phyloP scores from a whole-genome alignment of 2,797 vertebrate genomes.

The Petrocephalus schoutedeni region DNA sequence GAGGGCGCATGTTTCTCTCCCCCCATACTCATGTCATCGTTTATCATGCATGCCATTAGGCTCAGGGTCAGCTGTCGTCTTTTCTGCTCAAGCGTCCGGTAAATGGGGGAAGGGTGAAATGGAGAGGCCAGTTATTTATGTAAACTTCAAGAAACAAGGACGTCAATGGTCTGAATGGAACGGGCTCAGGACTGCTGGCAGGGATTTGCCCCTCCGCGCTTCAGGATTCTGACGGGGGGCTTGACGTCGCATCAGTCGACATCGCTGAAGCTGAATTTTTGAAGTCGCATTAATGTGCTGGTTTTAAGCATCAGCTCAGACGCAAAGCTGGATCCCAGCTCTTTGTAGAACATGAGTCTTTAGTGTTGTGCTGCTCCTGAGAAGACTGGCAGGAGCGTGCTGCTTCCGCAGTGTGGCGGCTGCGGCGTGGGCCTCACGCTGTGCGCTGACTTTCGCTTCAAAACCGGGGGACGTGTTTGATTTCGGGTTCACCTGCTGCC shows the following conservation, averaged over 20 bases:
- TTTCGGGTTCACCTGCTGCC: background rate
- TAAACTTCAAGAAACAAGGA: background rate
- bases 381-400: background rate
- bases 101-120: background rate
- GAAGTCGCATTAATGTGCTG: background rate
- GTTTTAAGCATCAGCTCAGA: background rate
- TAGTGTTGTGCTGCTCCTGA: background rate
- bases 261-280: background rate
- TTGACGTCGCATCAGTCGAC: background rate
- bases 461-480: background rate
- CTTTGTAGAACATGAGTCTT: conserved; percentile 4
- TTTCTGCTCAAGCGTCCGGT: background rate
- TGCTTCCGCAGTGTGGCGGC: background rate
- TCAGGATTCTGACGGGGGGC: background rate
- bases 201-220: background rate
- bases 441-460: background rate
- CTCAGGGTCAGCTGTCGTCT: background rate
- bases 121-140: background rate
- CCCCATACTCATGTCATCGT: background rate
- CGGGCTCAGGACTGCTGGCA: background rate
- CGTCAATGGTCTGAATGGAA: background rate
- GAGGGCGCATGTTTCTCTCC: background rate
- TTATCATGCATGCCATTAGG: background rate
- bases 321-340: background rate
- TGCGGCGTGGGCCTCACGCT: background rate